Conservation (phyloP, 2,113 vertebrate genomes). For the Microtus pennsylvanicus region DNA sequence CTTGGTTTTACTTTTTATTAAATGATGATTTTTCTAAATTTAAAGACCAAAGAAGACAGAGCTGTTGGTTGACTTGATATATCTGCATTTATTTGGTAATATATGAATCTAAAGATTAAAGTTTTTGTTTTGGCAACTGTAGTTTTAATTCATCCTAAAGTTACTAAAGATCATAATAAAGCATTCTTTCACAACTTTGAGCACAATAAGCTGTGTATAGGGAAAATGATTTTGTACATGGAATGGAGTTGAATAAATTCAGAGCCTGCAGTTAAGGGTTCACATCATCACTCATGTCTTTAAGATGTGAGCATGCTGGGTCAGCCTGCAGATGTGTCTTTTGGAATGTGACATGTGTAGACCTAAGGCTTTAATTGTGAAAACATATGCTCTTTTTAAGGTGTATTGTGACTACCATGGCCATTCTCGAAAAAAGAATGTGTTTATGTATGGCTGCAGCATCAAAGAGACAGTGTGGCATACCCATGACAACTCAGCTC, state of each 20-base stretch:
- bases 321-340: not conserved
- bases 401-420: conserved; percentile 97
- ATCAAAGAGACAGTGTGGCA: conserved; percentile 98
- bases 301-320: too few species aligned
- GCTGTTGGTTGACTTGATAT: not conserved
- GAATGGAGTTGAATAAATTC: not conserved
- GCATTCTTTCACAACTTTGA: not conserved
- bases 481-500: conserved; percentile 89
- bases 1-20: conserved; percentile 13
- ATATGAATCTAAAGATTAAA: conserved; percentile 47
- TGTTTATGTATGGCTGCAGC: conserved; percentile 99
- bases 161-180: too few species aligned
- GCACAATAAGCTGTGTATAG: not conserved
- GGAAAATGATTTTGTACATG: not conserved
- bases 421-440: conserved; percentile 99
- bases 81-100: conserved; percentile 8
- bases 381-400: conserved; percentile 79
- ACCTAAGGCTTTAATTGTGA: not conserved
- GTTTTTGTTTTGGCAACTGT: conserved; percentile 20
- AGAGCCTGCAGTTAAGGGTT: too few species aligned
- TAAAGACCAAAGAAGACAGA: not conserved
- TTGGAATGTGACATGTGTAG: not conserved
- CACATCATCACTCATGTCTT: not conserved
- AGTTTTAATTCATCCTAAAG: not conserved
- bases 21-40: conserved; percentile 21